Conservation (phyloP, 2,888 invertebrate species). For the Aspidiotus rigidus region DNA sequence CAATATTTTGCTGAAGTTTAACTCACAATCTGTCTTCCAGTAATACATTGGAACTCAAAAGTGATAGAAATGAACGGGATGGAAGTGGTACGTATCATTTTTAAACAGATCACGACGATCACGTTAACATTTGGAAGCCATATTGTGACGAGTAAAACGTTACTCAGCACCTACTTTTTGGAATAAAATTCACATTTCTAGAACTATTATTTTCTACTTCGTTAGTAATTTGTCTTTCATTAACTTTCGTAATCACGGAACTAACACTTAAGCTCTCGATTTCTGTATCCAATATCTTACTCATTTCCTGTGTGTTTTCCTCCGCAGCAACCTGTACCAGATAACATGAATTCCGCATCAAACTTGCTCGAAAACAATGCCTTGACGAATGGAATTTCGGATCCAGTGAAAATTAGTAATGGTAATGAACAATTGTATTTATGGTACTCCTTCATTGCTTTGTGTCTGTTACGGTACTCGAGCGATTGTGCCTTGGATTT, state of each 20-base stretch:
- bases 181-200: not conserved
- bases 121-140: conserved; percentile 6
- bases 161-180: not conserved
- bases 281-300: not conserved
- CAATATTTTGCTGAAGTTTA: too few species aligned
- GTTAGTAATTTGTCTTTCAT: not conserved
- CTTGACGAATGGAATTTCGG: not conserved
- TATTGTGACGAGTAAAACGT: conserved; percentile 5
- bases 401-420: not conserved
- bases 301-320: not conserved
- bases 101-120: not conserved
- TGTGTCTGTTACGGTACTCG: not conserved
- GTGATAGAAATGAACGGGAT: conserved; percentile 1
- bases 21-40: too few species aligned
- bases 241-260: not conserved
- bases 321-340: not conserved
- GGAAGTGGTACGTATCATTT: not conserved
- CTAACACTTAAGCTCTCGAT: not conserved
- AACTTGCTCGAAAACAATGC: not conserved
- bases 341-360: not conserved
- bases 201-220: not conserved
- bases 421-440: not conserved
- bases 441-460: too few species aligned
- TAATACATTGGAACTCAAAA: not conserved
- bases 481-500: not conserved